Base-by-base conservation (phyloP, 2,797 vertebrate genomes). In the Enteromius radiatus region DNA sequence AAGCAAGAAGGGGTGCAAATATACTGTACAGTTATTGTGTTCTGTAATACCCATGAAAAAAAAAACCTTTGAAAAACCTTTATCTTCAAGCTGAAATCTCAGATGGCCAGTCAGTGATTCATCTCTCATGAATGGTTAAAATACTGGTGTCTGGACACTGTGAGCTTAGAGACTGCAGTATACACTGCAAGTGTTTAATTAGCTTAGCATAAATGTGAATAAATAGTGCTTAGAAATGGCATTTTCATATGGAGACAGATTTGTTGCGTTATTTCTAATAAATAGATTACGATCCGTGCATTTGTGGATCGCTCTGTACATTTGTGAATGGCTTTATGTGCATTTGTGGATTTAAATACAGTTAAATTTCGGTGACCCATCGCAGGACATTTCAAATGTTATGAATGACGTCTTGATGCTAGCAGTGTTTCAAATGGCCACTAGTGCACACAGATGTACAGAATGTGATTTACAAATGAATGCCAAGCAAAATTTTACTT, bases 31-130 rank as follows among this genome's bases (percentile, higher is more conserved):
- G 26, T 31, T 3, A 15, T 5, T 1, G 26, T 63, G 26, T 63
- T 28, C 26, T 31, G 59, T 31, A 63, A 63, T 31, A 63, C 14
- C 26, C 59, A 56, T 31, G 59, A 31, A 63, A 56, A 43, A 3
- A 2, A 31, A 49, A 12, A 11, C 41, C 41, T 43, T 43, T 43
- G 41, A 49, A 49, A 47, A 56, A 28, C 14, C 61, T 63, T 31
- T 31, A 31, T 63, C 61, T 63, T 17, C 28, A 31, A 31, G 28
- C 26, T 63, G 26, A 63, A 63, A 31, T 31, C 26, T 63, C 59
- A 63, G 59, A 63, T 63, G 61, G 61, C 26, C 28, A 31, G 59
- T 31, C 26, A 63, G 26, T 63, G 61, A 63, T 63, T 63, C 61
- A 31, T 63, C 59, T 31, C 26, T 63, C 26, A 9, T 63, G 61